Percentiles rank a stretch among this genome's conserved stretches.
These are phyloP conservation scores for Hymenochirus boettgeri DNA, from an alignment of 2,113 vertebrate genomes.

Conservation along the genomic window DNA sequence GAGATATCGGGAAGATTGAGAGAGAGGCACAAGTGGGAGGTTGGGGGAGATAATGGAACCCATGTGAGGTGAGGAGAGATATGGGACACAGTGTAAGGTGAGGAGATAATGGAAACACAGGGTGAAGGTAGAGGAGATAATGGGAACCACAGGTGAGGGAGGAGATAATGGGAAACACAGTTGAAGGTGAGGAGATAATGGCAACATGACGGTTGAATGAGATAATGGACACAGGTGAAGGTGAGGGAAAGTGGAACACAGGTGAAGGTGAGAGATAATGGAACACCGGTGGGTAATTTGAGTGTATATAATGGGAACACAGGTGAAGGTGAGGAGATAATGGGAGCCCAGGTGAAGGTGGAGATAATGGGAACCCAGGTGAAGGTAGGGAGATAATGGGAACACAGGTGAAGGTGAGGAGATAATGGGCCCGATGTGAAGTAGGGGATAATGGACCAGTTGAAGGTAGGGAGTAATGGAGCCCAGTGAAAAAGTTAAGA, in stretches of 20 bases:
- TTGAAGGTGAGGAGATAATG: background rate
- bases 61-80: fast-evolving
- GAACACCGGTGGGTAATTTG: background rate
- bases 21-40: fast-evolving
- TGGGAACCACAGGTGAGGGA: background rate
- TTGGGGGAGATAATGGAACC: too few species aligned
- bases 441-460: too few species aligned
- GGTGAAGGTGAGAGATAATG: too few species aligned
- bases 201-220: background rate
- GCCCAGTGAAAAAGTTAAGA: too few species aligned
- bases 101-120: background rate
- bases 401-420: too few species aligned
- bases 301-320: background rate
- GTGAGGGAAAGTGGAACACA: background rate
- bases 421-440: too few species aligned
- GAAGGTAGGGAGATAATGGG: too few species aligned
- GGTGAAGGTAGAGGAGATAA: background rate
- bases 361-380: too few species aligned
- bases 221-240: too few species aligned
- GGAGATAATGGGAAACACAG: background rate
- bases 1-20: background rate
- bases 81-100: background rate
- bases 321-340: too few species aligned
- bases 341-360: too few species aligned
- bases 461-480: too few species aligned